Conservation (phyloP, 1,140 invertebrate species). For the Drosophila punjabiensis region DNA sequence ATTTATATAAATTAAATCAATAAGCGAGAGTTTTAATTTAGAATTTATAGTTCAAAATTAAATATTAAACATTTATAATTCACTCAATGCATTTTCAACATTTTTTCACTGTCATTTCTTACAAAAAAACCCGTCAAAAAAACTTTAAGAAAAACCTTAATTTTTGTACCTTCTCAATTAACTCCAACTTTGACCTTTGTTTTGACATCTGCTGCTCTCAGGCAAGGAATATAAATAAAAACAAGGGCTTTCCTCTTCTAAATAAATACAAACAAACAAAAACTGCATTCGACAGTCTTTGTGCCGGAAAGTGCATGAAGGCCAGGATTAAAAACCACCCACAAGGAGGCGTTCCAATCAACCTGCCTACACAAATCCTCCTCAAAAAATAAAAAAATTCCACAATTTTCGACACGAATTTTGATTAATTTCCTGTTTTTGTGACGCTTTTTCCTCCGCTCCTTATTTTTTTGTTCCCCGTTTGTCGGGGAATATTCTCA, state of each 20-base stretch:
- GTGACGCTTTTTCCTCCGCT: conserved; percentile 2
- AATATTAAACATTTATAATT: too few species aligned
- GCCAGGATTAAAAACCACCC: conserved; percentile 58
- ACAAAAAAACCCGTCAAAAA: background rate
- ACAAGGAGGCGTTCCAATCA: conserved; percentile 56
- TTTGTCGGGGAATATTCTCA: conserved; percentile 26
- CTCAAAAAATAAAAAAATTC: conserved; percentile 10
- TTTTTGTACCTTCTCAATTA: background rate
- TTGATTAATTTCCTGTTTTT: conserved; percentile 60
- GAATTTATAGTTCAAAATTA: background rate
- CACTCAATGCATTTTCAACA: background rate
- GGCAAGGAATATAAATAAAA: background rate
- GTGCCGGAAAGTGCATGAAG: conserved; percentile 32
- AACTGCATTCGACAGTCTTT: conserved; percentile 31
- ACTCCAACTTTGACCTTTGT: conserved; percentile 23
- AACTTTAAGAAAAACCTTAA: background rate
- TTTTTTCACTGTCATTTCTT: background rate
- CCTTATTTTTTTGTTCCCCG: conserved; percentile 18
- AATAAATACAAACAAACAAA: conserved; percentile 6
- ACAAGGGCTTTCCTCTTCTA: background rate
- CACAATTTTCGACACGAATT: conserved; percentile 49
- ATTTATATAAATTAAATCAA: background rate
- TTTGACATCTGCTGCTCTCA: conserved; percentile 23
- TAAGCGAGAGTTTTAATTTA: fast-evolving
- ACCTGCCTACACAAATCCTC: conserved; percentile 29